Evolutionary conservation across 92 coral and sea anemone genomes (phyloP), one percentile per base, ranked within the genome.

Genomic region (Epizoanthus ramosus): DNA sequence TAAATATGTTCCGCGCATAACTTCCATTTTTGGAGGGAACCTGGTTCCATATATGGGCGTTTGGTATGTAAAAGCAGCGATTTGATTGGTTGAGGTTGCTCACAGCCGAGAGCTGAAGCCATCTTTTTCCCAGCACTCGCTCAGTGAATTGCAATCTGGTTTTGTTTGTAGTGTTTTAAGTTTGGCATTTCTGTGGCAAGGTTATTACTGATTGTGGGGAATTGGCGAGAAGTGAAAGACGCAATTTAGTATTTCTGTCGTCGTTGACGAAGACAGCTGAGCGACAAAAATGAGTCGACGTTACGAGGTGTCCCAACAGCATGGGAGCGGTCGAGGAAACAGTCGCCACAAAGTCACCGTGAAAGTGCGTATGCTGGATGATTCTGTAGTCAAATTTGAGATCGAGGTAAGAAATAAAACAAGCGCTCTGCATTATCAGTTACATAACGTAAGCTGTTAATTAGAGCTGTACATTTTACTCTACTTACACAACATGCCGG

Each of bases 301-400:
- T 12, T 93, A 93, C 73, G 98, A 93, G 18, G 75, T 91, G 31
- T 81, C 89, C 76, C 92, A 93, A 68, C 92, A 89, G 88, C 89
- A 75, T 57, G 88, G 93, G 89, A 85, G 90, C 73, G 87, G 88
- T 71, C 90, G 93, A 70, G 82, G 89, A 19, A 53, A 89, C 71
- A 87, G 90, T 75, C 93, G 95, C 54, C 94, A 88, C 39, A 86
- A 85, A 89, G 88, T 90, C 73, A 84, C 97, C 54, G 92, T 97
- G 50, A 97, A 94, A 94, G 98, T 97, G 63, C 92, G 99, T 75
- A 89, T 97, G 92, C 88, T 97, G 24, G 99, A 97, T 72, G 99
- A 97, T 67, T 92, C 99, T 85, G 93, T 93, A 79, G 99, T 94
- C 63, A 97, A 94, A 92, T 97, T 97, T 85, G 99, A 97, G 80